Percentiles rank a stretch among this genome's conserved stretches.
phyloP scores from a whole-genome alignment of 2,888 invertebrate species.

The Cantharis rustica region DNA sequence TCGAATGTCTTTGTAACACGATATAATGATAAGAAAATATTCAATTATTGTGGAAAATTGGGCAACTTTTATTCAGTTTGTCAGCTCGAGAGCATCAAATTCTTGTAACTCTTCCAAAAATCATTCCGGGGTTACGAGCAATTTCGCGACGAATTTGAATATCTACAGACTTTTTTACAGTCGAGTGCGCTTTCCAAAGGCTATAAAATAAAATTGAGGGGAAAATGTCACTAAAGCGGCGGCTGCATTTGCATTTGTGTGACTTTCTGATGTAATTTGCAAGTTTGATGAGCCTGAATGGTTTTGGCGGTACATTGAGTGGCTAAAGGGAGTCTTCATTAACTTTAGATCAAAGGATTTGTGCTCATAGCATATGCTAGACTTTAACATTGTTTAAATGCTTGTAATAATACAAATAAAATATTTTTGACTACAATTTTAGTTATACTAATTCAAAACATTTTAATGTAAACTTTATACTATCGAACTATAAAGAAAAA shows the following conservation, averaged over 20 bases:
- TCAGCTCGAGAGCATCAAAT: constrained; percentile 16
- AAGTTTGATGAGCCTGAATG: constrained; percentile 34
- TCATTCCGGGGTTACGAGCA: constrained; percentile 24
- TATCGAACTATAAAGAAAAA: background rate
- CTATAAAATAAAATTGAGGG: constrained; percentile 39
- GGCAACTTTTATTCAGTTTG: constrained; percentile 14
- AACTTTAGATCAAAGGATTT: constrained; percentile 33
- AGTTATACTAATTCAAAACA: background rate
- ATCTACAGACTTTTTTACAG: constrained; percentile 36
- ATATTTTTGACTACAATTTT: background rate
- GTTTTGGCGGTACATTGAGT: constrained; percentile 24
- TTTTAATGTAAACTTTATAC: background rate
- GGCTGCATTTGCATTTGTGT: constrained; percentile 34
- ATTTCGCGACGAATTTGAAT: constrained; percentile 36
- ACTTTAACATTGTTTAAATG: constrained; percentile 24
- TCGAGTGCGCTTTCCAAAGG: constrained; percentile 33
- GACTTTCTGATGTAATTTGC: constrained; percentile 36
- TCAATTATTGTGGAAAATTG: constrained; percentile 20
- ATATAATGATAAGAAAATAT: constrained; percentile 25
- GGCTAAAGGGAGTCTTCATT: constrained; percentile 34
- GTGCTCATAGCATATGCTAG: constrained; percentile 21
- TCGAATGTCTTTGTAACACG: constrained; percentile 31
- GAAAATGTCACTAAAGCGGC: constrained; percentile 34
- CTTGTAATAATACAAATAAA: constrained; percentile 23
- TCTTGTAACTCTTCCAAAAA: constrained; percentile 31